These are phyloP conservation scores for Aphidius colemani DNA, from an alignment of 2,888 invertebrate genomes.

Conservation along the genomic window DNA sequence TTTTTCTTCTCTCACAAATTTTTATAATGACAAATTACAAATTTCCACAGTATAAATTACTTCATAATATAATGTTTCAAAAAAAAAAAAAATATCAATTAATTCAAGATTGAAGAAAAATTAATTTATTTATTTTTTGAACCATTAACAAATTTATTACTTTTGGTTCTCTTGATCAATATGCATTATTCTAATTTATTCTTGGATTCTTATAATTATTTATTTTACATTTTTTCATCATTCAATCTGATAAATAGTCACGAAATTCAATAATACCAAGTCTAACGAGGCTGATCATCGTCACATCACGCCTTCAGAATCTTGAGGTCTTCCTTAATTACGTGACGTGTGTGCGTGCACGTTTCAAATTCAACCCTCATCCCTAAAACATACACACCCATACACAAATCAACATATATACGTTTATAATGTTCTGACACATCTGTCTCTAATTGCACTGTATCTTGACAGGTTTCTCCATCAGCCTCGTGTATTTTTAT, in stretches of 20 bases:
- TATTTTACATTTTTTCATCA: not conserved
- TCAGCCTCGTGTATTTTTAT: conserved; percentile 10
- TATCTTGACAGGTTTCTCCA: conserved; percentile 8
- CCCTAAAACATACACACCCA: not conserved
- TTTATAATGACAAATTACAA: too few relatives aligned
- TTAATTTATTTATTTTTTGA: too few relatives aligned
- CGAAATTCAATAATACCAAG: conserved; percentile 26
- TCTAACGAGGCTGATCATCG: conserved; percentile 28
- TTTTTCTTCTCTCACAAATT: not conserved
- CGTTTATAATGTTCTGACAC: conserved; percentile 4
- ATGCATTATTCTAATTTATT: conserved; percentile 3
- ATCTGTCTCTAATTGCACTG: conserved; percentile 33
- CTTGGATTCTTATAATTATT: not conserved
- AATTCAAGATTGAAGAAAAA: too few relatives aligned
- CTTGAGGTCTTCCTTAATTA: conserved; percentile 2
- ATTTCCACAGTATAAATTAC: too few relatives aligned
- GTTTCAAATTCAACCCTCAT: not conserved
- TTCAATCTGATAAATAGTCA: too few relatives aligned
- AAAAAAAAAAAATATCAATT: not conserved
- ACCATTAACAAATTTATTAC: too few relatives aligned
- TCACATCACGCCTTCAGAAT: conserved; percentile 27
- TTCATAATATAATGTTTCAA: not conserved
- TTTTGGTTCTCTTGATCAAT: too few relatives aligned
- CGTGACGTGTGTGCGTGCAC: not conserved
- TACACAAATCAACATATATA: not conserved